phyloP scores from a whole-genome alignment of 2,888 invertebrate species.

The Paralinhomoeus sp. region DNA sequence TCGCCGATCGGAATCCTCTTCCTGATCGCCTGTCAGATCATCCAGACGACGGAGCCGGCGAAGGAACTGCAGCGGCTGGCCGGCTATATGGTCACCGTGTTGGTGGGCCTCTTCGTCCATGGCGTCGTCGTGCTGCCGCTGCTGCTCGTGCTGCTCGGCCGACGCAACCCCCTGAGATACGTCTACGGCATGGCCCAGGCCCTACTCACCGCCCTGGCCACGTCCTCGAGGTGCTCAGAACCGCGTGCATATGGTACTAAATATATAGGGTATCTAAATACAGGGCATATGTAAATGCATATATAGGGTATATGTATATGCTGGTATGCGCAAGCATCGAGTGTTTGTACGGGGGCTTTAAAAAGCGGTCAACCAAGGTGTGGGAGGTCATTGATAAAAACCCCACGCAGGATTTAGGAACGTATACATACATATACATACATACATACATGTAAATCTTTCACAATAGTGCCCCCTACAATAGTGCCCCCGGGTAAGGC shows the following conservation, averaged over 20 bases:
- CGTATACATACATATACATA: no score
- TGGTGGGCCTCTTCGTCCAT: conserved; percentile 21
- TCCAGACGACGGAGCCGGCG: conserved; percentile 25
- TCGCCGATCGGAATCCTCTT: conserved; percentile 19
- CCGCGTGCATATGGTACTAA: not conserved
- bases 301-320: no score
- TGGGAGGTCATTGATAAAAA: no score
- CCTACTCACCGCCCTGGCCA: conserved; percentile 27
- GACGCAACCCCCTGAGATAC: conserved; percentile 25
- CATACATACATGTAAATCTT: no score
- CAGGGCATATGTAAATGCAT: no score
- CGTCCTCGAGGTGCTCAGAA: conserved; percentile 24
- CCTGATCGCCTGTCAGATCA: conserved; percentile 22
- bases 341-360: no score
- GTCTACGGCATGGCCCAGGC: conserved; percentile 27
- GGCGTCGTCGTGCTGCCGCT: conserved; percentile 24
- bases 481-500: no score
- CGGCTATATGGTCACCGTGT: conserved; percentile 25
- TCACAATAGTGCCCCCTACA: no score
- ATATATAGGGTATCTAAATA: no score
- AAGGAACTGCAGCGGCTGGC: conserved; percentile 5
- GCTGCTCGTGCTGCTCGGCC: conserved; percentile 20
- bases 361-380: no score
- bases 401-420: no score
- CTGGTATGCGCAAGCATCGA: no score